These are phyloP conservation scores for Drosophila dunni DNA, from an alignment of 1,140 invertebrate genomes.

Conservation along the genomic window DNA sequence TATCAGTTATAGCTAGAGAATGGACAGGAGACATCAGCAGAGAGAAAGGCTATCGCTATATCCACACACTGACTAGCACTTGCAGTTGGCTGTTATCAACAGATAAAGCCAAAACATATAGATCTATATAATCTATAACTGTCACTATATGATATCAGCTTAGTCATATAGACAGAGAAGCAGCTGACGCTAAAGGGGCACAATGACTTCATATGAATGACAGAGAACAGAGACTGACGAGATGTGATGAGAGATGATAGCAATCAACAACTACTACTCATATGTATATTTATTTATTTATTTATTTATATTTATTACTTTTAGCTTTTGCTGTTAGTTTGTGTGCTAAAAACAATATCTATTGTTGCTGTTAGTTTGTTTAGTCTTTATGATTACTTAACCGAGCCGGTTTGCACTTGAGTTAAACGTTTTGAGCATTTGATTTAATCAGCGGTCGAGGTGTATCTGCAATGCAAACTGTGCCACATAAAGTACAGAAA, in stretches of 20 bases:
- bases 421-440: slow-evolving; percentile 55
- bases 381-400: slow-evolving; percentile 58
- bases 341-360: slow-evolving; percentile 8
- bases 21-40: background rate
- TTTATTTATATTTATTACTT: slow-evolving; percentile 21
- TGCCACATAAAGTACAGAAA: slow-evolving; percentile 16
- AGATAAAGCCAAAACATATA: slow-evolving; percentile 7
- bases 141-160: background rate
- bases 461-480: slow-evolving; percentile 41
- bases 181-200: slow-evolving; percentile 14
- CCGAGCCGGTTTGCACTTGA: slow-evolving; percentile 76
- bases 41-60: background rate
- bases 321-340: slow-evolving; percentile 24
- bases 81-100: slow-evolving; percentile 31
- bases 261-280: slow-evolving; percentile 27
- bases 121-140: background rate
- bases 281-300: slow-evolving; percentile 32
- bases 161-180: slow-evolving; percentile 1
- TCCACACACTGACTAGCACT: background rate
- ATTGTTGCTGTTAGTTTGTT: slow-evolving; percentile 19
- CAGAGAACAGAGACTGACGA: slow-evolving; percentile 22
- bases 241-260: slow-evolving; percentile 40
- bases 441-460: slow-evolving; percentile 67
- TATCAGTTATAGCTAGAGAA: slow-evolving; percentile 2
- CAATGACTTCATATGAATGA: slow-evolving; percentile 56